Evolutionary conservation across 2,797 vertebrate species (phyloP).

Genomic region (Silurus aristotelis): DNA sequence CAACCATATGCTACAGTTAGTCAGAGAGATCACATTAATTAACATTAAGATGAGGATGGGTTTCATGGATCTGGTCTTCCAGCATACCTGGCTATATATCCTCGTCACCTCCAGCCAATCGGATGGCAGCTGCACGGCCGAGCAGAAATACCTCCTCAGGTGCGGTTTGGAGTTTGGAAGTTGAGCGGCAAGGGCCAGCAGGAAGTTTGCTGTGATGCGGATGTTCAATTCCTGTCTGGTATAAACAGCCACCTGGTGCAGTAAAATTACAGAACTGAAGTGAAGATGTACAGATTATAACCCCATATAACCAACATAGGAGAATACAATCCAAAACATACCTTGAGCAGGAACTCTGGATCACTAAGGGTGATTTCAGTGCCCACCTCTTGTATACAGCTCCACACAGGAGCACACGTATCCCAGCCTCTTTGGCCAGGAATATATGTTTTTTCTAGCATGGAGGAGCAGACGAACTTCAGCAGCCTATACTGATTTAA

Average conservation of each 20-base stretch:
- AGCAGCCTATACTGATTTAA: constrained; percentile 73
- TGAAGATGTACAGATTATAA: background rate
- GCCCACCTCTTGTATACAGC: constrained; percentile 66
- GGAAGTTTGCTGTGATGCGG: constrained; percentile 81
- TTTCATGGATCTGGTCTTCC: no score
- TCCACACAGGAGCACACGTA: constrained; percentile 57
- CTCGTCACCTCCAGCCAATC: constrained; percentile 87
- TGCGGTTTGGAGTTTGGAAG: constrained; percentile 75
- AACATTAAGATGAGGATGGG: no score
- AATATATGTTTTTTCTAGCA: constrained; percentile 68
- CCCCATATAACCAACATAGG: background rate
- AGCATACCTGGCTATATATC: constrained; percentile 73
- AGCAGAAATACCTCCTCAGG: constrained; percentile 83
- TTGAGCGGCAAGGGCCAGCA: constrained; percentile 81
- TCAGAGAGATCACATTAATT: no score
- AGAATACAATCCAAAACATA: constrained; percentile 49
- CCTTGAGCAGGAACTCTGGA: constrained; percentile 88
- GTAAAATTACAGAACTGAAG: background rate
- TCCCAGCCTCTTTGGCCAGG: constrained; percentile 67
- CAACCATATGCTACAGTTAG: no score
- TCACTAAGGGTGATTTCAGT: constrained; percentile 73
- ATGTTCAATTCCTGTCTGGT: constrained; percentile 85
- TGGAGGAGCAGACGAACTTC: constrained; percentile 77
- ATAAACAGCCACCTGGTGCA: constrained; percentile 81
- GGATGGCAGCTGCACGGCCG: constrained; percentile 82